These are phyloP conservation scores for Chauna torquata DNA, from an alignment of 2,113 vertebrate genomes.

Conservation along the genomic window DNA sequence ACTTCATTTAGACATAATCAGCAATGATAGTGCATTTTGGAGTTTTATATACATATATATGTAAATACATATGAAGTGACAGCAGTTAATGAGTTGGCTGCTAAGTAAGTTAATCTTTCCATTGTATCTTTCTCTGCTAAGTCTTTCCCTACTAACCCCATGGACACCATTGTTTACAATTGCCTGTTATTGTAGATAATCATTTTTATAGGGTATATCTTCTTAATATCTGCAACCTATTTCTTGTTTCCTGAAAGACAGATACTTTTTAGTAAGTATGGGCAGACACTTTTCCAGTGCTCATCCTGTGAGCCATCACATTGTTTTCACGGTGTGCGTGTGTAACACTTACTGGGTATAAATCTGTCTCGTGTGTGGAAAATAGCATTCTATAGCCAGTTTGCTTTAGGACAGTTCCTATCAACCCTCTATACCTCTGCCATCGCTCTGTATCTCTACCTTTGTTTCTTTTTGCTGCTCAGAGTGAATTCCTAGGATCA, in stretches of 20 bases:
- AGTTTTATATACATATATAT: neutral
- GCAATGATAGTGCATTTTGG: neutral
- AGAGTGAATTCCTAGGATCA: neutral
- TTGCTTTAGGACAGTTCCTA: neutral
- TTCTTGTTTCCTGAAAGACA: neutral
- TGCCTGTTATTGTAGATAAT: neutral
- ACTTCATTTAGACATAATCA: neutral
- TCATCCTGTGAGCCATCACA: neutral
- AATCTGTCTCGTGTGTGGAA: neutral
- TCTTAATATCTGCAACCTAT: neutral
- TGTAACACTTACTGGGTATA: neutral
- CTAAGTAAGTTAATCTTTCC: neutral
- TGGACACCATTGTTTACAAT: neutral
- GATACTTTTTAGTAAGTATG: neutral
- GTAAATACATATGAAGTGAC: neutral
- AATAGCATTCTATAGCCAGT: neutral
- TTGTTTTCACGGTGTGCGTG: neutral
- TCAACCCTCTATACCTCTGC: neutral
- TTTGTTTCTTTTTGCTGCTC: neutral
- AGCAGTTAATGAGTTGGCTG: neutral
- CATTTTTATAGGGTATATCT: neutral
- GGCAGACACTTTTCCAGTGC: neutral
- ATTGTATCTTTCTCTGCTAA: neutral
- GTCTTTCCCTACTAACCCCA: neutral
- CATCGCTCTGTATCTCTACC: neutral